Conservation (phyloP, 2,113 vertebrate species). For the Calidris pugnax region DNA sequence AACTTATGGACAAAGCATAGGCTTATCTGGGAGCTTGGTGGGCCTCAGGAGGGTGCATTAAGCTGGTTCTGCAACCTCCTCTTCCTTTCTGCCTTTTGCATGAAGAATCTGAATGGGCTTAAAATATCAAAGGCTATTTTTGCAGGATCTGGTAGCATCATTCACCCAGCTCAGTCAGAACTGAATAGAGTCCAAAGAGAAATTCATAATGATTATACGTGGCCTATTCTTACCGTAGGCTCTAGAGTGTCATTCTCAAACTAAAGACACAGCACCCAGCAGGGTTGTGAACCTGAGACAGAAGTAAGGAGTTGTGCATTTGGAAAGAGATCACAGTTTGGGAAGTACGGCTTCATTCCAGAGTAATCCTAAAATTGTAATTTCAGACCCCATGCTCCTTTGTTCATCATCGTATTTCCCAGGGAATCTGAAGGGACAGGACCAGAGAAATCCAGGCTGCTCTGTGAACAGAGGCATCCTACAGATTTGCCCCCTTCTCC, state of each 20-base stretch:
- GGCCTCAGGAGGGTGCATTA: not conserved
- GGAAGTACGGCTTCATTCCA: not conserved
- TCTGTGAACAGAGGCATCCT: not conserved
- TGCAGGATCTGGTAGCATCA: not conserved
- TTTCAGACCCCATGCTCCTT: not conserved
- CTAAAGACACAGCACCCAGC: not conserved
- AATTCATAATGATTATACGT: not conserved
- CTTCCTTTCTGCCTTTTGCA: not conserved
- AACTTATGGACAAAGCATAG: not conserved
- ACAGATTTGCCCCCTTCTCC: not conserved
- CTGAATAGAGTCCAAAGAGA: not conserved
- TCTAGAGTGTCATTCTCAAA: not conserved
- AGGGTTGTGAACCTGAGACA: not conserved
- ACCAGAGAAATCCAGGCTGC: not conserved
- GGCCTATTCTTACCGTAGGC: not conserved
- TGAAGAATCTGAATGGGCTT: not conserved
- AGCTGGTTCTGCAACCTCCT: not conserved
- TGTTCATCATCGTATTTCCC: not conserved
- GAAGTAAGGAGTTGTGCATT: not conserved
- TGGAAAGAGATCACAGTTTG: not conserved
- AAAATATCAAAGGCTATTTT: not conserved
- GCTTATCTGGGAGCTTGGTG: not conserved
- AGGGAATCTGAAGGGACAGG: not conserved
- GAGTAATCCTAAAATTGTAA: not conserved
- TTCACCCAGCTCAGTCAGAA: not conserved